These are phyloP conservation scores for Andrena trimmerana DNA, from an alignment of 2,888 invertebrate genomes.

Conservation along the genomic window DNA sequence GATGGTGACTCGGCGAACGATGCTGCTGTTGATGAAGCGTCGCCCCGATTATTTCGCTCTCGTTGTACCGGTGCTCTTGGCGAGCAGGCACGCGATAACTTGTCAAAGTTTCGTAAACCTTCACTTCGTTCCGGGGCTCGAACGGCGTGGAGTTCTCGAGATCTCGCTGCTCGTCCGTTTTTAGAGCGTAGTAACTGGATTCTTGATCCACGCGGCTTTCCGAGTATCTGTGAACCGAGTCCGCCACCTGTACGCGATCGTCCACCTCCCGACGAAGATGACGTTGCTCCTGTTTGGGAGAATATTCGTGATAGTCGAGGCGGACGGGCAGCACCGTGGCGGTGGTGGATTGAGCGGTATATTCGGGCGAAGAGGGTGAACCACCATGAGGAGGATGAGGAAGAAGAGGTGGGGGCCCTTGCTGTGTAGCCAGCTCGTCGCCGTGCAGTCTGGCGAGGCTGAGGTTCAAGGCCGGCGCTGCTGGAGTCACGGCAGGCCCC, in stretches of 20 bases:
- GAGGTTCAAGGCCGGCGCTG: conserved; percentile 85
- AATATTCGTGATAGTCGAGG: conserved; percentile 66
- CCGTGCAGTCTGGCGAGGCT: conserved; percentile 85
- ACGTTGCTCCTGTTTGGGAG: conserved; percentile 60
- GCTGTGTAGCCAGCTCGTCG: conserved; percentile 80
- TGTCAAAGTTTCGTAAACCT: conserved; percentile 68
- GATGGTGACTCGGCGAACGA: conserved; percentile 56
- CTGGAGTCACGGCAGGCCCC: conserved; percentile 77
- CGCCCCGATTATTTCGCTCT: conserved; percentile 12
- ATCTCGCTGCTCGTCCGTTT: conserved; percentile 54
- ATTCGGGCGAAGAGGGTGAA: conserved; percentile 86
- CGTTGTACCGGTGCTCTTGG: conserved; percentile 56
- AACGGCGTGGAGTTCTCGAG: conserved; percentile 41
- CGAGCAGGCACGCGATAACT: conserved; percentile 51
- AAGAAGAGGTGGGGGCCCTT: conserved; percentile 75
- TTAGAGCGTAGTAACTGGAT: conserved; percentile 57
- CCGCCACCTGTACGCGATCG: conserved; percentile 55
- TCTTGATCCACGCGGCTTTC: conserved; percentile 50
- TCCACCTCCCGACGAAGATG: conserved; percentile 53
- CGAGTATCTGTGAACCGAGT: conserved; percentile 54
- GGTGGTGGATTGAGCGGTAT: conserved; percentile 77
- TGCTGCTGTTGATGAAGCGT: conserved; percentile 32
- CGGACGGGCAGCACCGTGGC: conserved; percentile 50
- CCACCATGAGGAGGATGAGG: conserved; percentile 73
- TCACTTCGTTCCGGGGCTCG: conserved; percentile 55